A percentile compares a stretch with the other conserved stretches of the same genome.
These are phyloP conservation scores for Drepana arcuata DNA, from an alignment of 1,140 invertebrate species.

Conservation along the genomic window DNA sequence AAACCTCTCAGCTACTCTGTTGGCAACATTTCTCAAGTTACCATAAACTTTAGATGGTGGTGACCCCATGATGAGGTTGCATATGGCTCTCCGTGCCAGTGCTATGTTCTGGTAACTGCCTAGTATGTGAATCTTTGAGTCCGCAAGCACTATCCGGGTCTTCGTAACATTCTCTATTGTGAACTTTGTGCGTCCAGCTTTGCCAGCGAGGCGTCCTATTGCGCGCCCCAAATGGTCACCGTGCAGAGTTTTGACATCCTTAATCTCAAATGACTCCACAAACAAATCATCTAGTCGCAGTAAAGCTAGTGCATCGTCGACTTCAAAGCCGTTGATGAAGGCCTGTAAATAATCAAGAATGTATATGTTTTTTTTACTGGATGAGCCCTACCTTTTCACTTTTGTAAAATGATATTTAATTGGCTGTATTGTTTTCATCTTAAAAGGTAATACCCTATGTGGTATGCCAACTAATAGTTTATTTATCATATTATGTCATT, in stretches of 20 bases:
- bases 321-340: slow-evolving; percentile 96
- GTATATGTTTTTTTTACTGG: no score
- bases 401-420: no score
- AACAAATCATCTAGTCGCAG: slow-evolving; percentile 97
- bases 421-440: no score
- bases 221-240: slow-evolving; percentile 97
- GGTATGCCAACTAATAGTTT: no score
- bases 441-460: no score
- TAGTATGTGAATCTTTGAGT: slow-evolving; percentile 96
- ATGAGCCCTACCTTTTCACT: no score
- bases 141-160: slow-evolving; percentile 97
- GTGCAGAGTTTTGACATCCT: slow-evolving; percentile 96
- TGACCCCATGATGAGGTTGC: slow-evolving; percentile 96
- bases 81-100: slow-evolving; percentile 94
- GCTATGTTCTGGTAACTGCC: slow-evolving; percentile 99
- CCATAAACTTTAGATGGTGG: slow-evolving; percentile 97
- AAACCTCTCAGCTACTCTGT: slow-evolving; percentile 85
- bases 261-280: slow-evolving; percentile 96
- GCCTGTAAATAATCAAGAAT: no score
- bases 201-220: slow-evolving; percentile 96
- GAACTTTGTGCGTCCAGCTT: slow-evolving; percentile 97
- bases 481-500: no score
- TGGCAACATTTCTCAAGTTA: slow-evolving; percentile 88
- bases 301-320: slow-evolving; percentile 96
- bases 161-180: slow-evolving; percentile 99